Evolutionary conservation across 2,113 vertebrate genomes (phyloP), one percentile per base, ranked within the genome.

Genomic region (Hydropotes inermis): DNA sequence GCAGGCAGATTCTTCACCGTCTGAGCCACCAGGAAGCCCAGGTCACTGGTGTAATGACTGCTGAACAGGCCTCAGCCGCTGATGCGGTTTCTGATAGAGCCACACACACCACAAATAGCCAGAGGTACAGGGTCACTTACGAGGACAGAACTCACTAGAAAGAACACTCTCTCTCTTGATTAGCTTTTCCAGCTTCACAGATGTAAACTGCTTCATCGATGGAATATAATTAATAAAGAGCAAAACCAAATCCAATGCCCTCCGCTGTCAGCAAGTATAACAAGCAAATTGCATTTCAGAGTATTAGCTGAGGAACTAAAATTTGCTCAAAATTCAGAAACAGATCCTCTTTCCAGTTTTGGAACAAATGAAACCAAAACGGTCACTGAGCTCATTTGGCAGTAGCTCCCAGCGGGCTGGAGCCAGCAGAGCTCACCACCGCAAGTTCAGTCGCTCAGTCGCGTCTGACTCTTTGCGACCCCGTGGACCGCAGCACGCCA

Each of bases 391-490:
- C 55, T 39, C 19, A 6, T 28, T 78, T 54, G 67, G 52, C 87
- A 70, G 17, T 0, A 1, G 28, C 70, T 33, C 88, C 30, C 43
- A 6, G 28, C 1, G 54, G 21, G 28, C 79, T 11, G 13, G 14
- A 88, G 50, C 36, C 0, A 15, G 45, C 47, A 12, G 28, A 25
- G 58, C 91, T 82, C 92, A 57, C 28, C 27, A 19, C n/a, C 2
- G 12, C 30, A 15, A 23, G n/a, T 2, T 0, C 64, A 36, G 64
- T 11, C 0, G 2, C n/a, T 12, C 64, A 36, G 19, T 11, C 19
- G 9, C 0, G 17, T 12, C n/a, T 0, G 19, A 23, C 19, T 12
- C n/a, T 21, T 0, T 36, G n/a, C 0, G 19, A 12, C n/a, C 19
- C n/a, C n/a, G 1, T 2, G 19, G 4, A 6, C 67, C 11, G n/a